Base-by-base conservation (phyloP, 2,888 invertebrate genomes). In the Tetragonisca angustula region DNA sequence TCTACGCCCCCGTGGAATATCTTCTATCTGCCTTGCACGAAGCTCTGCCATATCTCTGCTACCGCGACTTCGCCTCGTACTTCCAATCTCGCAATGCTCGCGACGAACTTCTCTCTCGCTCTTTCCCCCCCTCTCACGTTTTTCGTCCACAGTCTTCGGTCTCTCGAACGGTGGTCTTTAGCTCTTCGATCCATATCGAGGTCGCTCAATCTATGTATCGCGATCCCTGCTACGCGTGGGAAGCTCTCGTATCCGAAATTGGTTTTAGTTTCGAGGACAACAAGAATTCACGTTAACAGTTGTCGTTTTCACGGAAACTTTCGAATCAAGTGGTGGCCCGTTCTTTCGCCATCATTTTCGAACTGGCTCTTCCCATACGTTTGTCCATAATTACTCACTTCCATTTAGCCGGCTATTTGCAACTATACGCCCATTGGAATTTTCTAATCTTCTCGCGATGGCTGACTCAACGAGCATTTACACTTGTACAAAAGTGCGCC, bases 1-100 rank as follows among this genome's bases (percentile, higher is more conserved):
- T 91, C 91, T 89, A 89, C 91, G 90, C 91, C 87, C 87, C 85
- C 86, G 73, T 82, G 83, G 84, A 89, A 91, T 88, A 90, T 83
- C 86, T 86, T 76, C 81, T 84, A 83, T 87, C 85, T 89, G 81
- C 78, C 76, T 83, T 76, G 27, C 79, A 62, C 71, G 61, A 62
- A 67, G n/a, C 64, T 56, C 82, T 59, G 79, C 80, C 84, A 81
- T 88, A 84, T 87, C 88, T 81, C 87, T 75, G 83, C 80, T 82
- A 77, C 85, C 88, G 83, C 84, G 84, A 87, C 80, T 85, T 84
- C 80, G 70, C 83, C 76, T 79, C 85, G 76, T 82, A 76, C 83
- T 87, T 84, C 75, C 84, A 87, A 90, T 90, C 86, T 90, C 27
- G 68, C 87, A 78, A 83, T 83, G 73, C 84, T 79, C 79, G 70